Evolutionary conservation across 2,113 vertebrate species (phyloP).

Genomic region (Pogona vitticeps): DNA sequence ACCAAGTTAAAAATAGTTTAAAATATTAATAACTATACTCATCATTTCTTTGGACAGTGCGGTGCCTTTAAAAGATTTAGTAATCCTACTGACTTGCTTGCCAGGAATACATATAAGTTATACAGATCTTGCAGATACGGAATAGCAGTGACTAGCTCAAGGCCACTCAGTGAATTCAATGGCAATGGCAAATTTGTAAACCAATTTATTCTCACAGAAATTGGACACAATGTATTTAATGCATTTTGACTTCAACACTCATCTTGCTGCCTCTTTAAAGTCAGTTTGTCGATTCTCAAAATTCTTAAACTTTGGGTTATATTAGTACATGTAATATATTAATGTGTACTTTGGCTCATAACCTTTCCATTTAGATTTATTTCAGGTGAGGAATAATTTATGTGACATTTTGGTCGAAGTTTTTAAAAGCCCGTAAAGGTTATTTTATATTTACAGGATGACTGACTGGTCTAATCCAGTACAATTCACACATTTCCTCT

Average conservation of each 20-base stretch:
- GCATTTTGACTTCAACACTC: background rate
- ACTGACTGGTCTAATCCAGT: background rate
- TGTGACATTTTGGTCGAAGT: constrained; percentile 6
- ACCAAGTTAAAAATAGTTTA: background rate
- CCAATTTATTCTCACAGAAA: background rate
- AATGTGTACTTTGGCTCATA: constrained; percentile 10
- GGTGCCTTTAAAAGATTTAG: background rate
- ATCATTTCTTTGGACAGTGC: background rate
- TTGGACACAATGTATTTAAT: background rate
- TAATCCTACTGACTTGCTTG: too few species aligned
- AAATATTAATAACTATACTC: background rate
- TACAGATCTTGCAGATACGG: background rate
- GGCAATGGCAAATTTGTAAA: too few species aligned
- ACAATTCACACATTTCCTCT: background rate
- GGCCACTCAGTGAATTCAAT: background rate
- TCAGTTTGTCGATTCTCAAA: background rate
- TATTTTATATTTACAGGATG: constrained; percentile 5
- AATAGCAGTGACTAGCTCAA: background rate
- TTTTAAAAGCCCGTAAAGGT: constrained; percentile 1
- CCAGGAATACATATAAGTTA: background rate
- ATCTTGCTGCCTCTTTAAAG: background rate
- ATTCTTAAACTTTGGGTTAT: background rate
- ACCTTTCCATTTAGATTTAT: constrained; percentile 12
- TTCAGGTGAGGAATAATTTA: constrained; percentile 19
- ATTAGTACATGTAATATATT: background rate